A percentile compares a stretch with the other conserved stretches of the same genome.
Conservation (phyloP, 2,888 invertebrate species). For the Xylota segnis region DNA sequence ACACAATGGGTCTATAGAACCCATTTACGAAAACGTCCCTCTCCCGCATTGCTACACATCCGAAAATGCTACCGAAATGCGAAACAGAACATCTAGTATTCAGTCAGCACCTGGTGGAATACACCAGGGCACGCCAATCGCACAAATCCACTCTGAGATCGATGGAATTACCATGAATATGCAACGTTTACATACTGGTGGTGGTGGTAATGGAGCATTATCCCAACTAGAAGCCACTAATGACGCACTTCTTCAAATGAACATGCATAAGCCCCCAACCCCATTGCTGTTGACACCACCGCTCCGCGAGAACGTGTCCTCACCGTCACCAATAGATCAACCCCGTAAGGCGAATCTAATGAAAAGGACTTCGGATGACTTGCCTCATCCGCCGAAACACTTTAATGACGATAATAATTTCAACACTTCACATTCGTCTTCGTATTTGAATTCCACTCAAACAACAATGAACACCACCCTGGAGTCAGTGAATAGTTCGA, state of each 20-base stretch:
- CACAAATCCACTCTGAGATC: slow-evolving; percentile 70
- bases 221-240: slow-evolving; percentile 63
- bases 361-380: slow-evolving; percentile 80
- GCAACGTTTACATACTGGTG: slow-evolving; percentile 64
- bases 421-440: slow-evolving; percentile 81
- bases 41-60: slow-evolving; percentile 86
- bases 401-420: slow-evolving; percentile 78
- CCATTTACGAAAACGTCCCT: slow-evolving; percentile 93
- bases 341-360: slow-evolving; percentile 80
- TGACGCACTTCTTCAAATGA: slow-evolving; percentile 59
- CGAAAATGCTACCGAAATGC: slow-evolving; percentile 79
- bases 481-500: slow-evolving; percentile 81
- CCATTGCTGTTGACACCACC: slow-evolving; percentile 81
- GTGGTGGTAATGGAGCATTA: slow-evolving; percentile 46
- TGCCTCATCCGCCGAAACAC: slow-evolving; percentile 77
- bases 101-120: slow-evolving; percentile 89
- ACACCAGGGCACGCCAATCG: slow-evolving; percentile 81
- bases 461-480: slow-evolving; percentile 84
- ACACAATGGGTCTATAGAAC: slow-evolving; percentile 87
- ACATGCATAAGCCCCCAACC: slow-evolving; percentile 75
- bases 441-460: slow-evolving; percentile 78
- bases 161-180: slow-evolving; percentile 68
- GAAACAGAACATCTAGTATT: slow-evolving; percentile 87
- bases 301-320: slow-evolving; percentile 78
- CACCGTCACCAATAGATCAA: slow-evolving; percentile 79